phyloP scores from a whole-genome alignment of 2,888 invertebrate species.

The Acanthosoma haemorrhoidale region DNA sequence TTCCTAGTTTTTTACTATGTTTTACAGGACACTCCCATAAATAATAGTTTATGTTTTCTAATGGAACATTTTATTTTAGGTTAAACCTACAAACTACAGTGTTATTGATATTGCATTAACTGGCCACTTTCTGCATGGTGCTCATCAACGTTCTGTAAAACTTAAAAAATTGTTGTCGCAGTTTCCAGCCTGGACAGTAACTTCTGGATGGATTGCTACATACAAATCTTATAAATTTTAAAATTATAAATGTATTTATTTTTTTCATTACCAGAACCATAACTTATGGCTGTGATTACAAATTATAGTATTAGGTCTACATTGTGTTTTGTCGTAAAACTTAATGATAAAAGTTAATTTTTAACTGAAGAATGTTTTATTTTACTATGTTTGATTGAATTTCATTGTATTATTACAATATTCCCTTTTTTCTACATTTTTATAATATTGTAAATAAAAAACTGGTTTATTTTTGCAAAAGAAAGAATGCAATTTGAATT shows the following conservation, averaged over 20 bases:
- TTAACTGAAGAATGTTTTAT: neutral
- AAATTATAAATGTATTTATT: slow-evolving; percentile 26
- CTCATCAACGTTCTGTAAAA: slow-evolving; percentile 50
- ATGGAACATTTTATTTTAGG: slow-evolving; percentile 46
- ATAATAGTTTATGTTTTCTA: no score
- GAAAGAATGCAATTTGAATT: neutral
- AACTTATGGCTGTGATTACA: neutral
- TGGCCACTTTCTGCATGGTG: slow-evolving; percentile 57
- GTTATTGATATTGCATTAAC: slow-evolving; percentile 55
- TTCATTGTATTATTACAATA: neutral
- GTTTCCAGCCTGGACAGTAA: slow-evolving; percentile 61
- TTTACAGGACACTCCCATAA: no score
- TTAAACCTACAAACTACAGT: slow-evolving; percentile 43
- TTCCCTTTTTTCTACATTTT: neutral
- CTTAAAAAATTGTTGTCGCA: slow-evolving; percentile 54
- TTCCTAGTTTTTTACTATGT: no score
- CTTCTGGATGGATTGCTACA: slow-evolving; percentile 64
- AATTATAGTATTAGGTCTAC: neutral
- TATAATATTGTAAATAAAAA: neutral
- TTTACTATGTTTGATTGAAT: neutral
- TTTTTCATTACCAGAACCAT: neutral
- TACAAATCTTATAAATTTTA: slow-evolving; percentile 59
- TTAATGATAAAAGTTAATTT: neutral
- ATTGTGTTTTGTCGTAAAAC: no score
- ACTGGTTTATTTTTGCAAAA: neutral